These are phyloP conservation scores for Coracias cyanogaster DNA, from an alignment of 2,797 vertebrate genomes.

Conservation along the genomic window DNA sequence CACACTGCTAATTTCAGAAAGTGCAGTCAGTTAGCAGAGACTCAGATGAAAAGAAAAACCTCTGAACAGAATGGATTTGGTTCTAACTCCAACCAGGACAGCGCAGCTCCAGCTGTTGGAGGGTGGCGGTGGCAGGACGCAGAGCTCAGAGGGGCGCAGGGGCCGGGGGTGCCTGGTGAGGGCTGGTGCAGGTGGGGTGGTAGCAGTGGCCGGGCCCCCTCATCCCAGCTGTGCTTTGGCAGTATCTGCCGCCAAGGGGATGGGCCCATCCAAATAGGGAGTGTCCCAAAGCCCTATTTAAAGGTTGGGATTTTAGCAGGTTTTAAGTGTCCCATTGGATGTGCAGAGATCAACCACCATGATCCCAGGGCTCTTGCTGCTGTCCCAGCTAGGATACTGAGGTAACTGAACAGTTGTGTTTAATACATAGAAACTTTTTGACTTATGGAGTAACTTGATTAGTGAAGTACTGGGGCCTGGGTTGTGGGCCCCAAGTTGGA, in stretches of 20 bases:
- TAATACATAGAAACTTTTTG: background rate
- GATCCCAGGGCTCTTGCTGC: rapidly evolving
- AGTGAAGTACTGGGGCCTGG: no score
- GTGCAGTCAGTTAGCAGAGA: no score
- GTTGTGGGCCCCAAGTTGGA: no score
- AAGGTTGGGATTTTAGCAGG: background rate
- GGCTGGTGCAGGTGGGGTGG: background rate
- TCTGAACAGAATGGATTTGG: no score
- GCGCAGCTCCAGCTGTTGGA: no score
- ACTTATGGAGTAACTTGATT: background rate
- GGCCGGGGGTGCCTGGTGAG: background rate
- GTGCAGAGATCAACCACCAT: rapidly evolving
- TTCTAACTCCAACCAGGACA: no score
- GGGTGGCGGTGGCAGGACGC: no score
- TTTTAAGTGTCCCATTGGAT: rapidly evolving
- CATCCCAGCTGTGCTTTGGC: background rate
- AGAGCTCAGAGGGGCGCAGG: no score
- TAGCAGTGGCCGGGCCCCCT: rapidly evolving
- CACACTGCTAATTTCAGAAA: no score
- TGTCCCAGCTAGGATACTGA: rapidly evolving
- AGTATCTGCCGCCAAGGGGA: rapidly evolving
- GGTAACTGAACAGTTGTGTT: rapidly evolving
- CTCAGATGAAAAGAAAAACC: no score
- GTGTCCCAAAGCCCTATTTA: rapidly evolving
- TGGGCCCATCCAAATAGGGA: rapidly evolving